Evolutionary conservation across 2,113 vertebrate genomes (phyloP).

Genomic region (Ameiurus melas): DNA sequence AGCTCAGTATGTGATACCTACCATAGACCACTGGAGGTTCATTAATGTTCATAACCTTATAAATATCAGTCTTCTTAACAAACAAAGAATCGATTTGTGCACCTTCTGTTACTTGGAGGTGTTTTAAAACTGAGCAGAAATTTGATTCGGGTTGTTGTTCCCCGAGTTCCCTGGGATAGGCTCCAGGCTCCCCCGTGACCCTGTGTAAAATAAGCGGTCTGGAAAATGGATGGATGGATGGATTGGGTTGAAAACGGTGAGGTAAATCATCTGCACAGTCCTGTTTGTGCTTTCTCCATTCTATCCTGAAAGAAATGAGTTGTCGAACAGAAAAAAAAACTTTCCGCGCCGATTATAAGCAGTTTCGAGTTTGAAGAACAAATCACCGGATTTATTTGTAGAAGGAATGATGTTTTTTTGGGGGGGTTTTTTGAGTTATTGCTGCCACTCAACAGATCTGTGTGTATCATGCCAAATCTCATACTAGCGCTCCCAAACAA

Average conservation of each 20-base stretch:
- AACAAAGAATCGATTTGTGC: neutral
- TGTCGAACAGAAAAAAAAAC: no score
- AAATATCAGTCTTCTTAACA: neutral
- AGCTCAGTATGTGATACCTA: neutral
- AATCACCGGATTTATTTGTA: neutral
- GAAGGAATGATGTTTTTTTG: neutral
- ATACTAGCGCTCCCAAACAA: neutral
- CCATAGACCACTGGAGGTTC: neutral
- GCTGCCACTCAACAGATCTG: neutral
- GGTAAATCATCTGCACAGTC: neutral
- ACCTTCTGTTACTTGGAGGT: neutral
- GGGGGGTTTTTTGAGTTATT: neutral
- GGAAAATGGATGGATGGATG: neutral
- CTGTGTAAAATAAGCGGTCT: no score
- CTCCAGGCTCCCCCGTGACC: no score
- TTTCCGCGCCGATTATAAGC: neutral
- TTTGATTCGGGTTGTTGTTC: neutral
- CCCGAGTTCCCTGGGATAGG: no score
- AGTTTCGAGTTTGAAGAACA: neutral
- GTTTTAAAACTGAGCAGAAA: neutral
- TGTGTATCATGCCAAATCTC: neutral
- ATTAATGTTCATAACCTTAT: neutral
- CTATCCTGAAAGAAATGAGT: neutral
- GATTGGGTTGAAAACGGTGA: neutral
- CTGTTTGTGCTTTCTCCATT: neutral